Evolutionary conservation across 2,888 invertebrate genomes (phyloP), one percentile per base, ranked within the genome.

Genomic region (Punctoribates punctum): DNA sequence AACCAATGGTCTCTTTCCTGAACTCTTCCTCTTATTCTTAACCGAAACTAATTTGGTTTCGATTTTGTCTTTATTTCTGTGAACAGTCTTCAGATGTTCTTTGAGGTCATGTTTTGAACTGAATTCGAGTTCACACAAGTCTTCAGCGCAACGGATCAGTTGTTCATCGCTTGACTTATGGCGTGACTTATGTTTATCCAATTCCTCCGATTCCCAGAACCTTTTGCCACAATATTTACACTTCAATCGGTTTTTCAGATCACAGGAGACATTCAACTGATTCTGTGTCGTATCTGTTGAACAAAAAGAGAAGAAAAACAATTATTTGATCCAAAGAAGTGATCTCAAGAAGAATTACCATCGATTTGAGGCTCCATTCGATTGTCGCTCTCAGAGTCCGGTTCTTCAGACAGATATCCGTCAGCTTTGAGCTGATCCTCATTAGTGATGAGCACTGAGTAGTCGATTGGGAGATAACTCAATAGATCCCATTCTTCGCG

Each of bases 111-210:
- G 70, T 70, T 70, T 70, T 1, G 17, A 8, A 11, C 46, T 11
- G 23, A 38, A 70, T 13, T 42, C 4, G 20, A 9, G 34, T 11
- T 25, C 46, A 23, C 70, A 70, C 4, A 17, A 13, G 70, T 70
- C 46, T 70, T 70, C 70, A 11, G 70, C 42, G 70, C 70, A 70
- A n/a, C 46, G 38, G 46, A 70, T 34, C 46, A 23, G 42, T n/a
- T 70, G 1, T 17, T 27, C 62, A 38, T 70, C 42, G 13, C 13
- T 11, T 2, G 70, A 20, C n/a, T 42, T 17, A 38, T 70, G 70
- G 23, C 46, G 70, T 3, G 11, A 9, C 1, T 42, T 13, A 8
- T 9, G 13, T n/a, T n/a, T n/a, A 13, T 8, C 34, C 0, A 23
- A 38, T 5, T 17, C 2, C 9, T n/a, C 6, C 6, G 34, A 29